Evolutionary conservation across 2,113 vertebrate genomes (phyloP), one percentile per base, ranked within the genome.

Genomic region (Pangasianodon gigas): DNA sequence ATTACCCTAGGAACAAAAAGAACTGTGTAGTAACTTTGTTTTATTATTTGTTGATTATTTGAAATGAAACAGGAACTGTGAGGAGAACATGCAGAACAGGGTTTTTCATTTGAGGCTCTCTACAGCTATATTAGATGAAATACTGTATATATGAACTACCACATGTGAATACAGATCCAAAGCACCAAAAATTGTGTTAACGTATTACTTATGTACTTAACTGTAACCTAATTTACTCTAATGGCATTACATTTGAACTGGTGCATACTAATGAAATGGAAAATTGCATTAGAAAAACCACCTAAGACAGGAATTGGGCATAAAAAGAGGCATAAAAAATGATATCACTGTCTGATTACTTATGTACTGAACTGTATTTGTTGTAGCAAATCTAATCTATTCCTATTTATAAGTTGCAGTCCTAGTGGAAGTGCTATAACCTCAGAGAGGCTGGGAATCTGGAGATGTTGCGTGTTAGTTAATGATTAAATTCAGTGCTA

Each of bases 201-300:
- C 62, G 9, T 41, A 10, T 24, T 74, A 44, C 32, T 9, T 44
- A 75, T 75, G 13, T 9, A 41, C 41, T 71, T 16, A 71, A 16
- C 4, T 48, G 29, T 18, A 32, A 19, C 5, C 29, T 52, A 90
- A 91, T 44, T 79, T 81, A 80, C 67, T 71, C 14, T 24, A 74
- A 87, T 84, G 84, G 37, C 18, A 86, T 90, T 90, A 67, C 24
- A 54, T 51, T 85, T 88, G 26, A 81, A 71, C 80, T 71, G 14
- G 52, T 90, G 48, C n/a, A 87, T 51, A 84, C 48, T 84, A 60
- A 89, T 88, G 86, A 85, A 88, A 81, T 41, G 69, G 21, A 3
- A 41, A 74, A 7, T 74, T 41, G 0, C 6, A 74, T 41, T n/a
- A 19, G 11, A 48, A 79, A 29, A 18, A 51, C 3, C 18, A 46